Conservation (phyloP, 1,140 invertebrate genomes). For the Sitophilus oryzae region DNA sequence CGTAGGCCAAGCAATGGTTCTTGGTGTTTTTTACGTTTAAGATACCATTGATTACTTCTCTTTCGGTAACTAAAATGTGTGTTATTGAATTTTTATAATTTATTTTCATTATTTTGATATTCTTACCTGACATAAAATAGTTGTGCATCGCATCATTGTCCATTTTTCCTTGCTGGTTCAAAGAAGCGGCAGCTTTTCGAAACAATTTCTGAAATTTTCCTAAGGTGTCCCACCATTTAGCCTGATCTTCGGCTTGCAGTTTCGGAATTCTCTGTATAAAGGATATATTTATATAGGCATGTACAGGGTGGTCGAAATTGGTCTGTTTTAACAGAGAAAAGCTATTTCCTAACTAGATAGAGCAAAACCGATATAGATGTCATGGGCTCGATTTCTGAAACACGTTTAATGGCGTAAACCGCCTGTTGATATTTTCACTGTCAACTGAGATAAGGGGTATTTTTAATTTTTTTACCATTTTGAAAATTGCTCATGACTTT, state of each 20-base stretch:
- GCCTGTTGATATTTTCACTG: too few species aligned
- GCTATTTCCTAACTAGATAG: too few species aligned
- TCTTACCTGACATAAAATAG: constrained; percentile 95
- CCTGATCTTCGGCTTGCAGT: constrained; percentile 91
- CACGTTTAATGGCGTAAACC: too few species aligned
- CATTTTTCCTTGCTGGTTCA: constrained; percentile 80
- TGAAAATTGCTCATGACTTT: too few species aligned
- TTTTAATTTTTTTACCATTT: too few species aligned
- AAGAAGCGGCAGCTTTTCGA: constrained; percentile 80
- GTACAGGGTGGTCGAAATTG: constrained; percentile 98
- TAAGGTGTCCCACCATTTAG: constrained; percentile 95
- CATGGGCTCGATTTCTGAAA: too few species aligned
- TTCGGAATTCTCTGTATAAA: constrained; percentile 77
- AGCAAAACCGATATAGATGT: too few species aligned
- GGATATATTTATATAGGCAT: not conserved
- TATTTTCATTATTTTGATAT: not conserved
- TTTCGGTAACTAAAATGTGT: constrained; percentile 77
- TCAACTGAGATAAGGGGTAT: too few species aligned
- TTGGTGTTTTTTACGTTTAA: constrained; percentile 91
- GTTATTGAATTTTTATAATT: not conserved
- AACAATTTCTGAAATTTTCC: constrained; percentile 92
- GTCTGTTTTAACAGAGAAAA: too few species aligned
- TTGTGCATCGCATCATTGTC: constrained; percentile 93
- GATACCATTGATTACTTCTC: constrained; percentile 94
- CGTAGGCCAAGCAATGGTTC: constrained; percentile 93